Percentiles rank a stretch among this genome's conserved stretches.
phyloP scores from a whole-genome alignment of 1,140 invertebrate genomes.

The Copidosoma floridanum region DNA sequence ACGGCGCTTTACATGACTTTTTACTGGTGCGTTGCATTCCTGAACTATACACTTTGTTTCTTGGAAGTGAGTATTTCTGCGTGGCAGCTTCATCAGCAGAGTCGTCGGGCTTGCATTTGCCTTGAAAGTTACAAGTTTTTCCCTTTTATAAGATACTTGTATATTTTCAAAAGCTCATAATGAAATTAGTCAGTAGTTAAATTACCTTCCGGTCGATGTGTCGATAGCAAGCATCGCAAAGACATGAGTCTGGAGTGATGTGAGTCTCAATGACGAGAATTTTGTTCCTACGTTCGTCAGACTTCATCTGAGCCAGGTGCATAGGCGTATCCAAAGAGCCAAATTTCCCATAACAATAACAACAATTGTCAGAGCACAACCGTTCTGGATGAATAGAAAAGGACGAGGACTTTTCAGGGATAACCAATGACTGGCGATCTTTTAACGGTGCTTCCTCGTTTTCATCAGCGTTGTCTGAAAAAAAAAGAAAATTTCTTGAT shows the following conservation, averaged over 20 bases:
- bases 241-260: conserved; percentile 74
- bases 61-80: conserved; percentile 50
- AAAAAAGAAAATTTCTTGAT: background rate
- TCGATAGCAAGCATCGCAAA: conserved; percentile 81
- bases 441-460: conserved; percentile 52
- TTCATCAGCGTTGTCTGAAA: too few species aligned
- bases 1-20: conserved; percentile 72
- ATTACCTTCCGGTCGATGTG: conserved; percentile 76
- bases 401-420: conserved; percentile 81
- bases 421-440: conserved; percentile 67
- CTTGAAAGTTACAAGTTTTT: conserved; percentile 31
- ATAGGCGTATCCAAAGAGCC: conserved; percentile 80
- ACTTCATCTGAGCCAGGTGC: conserved; percentile 81
- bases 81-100: conserved; percentile 48
- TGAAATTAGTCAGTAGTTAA: conserved; percentile 1
- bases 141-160: background rate
- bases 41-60: conserved; percentile 49
- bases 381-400: conserved; percentile 80
- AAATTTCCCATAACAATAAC: conserved; percentile 82
- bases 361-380: conserved; percentile 77
- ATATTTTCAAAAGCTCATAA: background rate
- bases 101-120: conserved; percentile 53
- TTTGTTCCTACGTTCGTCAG: conserved; percentile 72
- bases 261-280: conserved; percentile 74
- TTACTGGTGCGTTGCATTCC: conserved; percentile 63